A percentile compares a stretch with the other conserved stretches of the same genome.
phyloP scores from a whole-genome alignment of 1,140 invertebrate genomes.

The Zaprionus taronus region DNA sequence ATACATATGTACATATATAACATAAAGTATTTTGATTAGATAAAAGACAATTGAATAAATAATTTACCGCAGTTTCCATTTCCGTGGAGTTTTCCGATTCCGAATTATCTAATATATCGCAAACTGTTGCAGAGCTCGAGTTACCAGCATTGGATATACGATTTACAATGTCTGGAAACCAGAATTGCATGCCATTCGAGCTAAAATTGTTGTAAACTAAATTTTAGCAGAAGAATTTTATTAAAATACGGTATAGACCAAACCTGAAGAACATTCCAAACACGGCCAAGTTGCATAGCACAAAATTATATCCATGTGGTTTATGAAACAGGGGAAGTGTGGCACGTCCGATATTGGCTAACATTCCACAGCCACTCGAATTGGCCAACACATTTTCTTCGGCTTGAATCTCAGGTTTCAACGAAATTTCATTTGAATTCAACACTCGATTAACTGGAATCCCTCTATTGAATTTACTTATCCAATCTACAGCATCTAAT shows the following conservation, averaged over 20 bases:
- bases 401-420: constrained; percentile 57
- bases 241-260: not conserved
- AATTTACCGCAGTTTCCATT: constrained; percentile 30
- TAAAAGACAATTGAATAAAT: no score
- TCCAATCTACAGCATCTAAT: constrained; percentile 85
- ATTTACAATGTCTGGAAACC: constrained; percentile 85
- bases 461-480: constrained; percentile 85
- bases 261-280: constrained; percentile 82
- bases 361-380: constrained; percentile 59
- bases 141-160: constrained; percentile 58
- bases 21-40: not conserved
- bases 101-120: constrained; percentile 62
- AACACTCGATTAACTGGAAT: constrained; percentile 61
- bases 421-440: constrained; percentile 42
- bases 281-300: constrained; percentile 70
- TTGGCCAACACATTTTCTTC: constrained; percentile 55
- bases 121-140: constrained; percentile 60
- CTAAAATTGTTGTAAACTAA: constrained; percentile 33
- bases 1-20: not conserved
- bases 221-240: not conserved
- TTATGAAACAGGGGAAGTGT: constrained; percentile 79
- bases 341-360: constrained; percentile 70
- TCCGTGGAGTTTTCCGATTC: constrained; percentile 17
- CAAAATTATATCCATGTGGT: constrained; percentile 76
- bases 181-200: constrained; percentile 82